A percentile compares a stretch with the other conserved stretches of the same genome.
These are phyloP conservation scores for Drosophila crucigera DNA, from an alignment of 2,888 invertebrate species.

Conservation along the genomic window DNA sequence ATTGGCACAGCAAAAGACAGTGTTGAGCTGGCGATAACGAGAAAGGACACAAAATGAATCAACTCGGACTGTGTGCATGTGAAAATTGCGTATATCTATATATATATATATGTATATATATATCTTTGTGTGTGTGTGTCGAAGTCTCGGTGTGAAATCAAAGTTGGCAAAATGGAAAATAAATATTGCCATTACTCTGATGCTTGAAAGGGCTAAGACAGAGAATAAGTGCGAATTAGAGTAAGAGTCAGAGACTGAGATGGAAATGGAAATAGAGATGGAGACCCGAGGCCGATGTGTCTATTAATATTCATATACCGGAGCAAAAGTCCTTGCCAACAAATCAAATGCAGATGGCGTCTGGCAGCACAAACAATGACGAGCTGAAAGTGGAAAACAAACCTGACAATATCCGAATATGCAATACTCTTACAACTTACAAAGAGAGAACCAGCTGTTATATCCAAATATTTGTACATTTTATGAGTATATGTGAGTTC, in stretches of 20 bases:
- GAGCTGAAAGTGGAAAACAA: background rate
- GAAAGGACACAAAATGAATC: conserved; percentile 21
- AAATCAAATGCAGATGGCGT: conserved; percentile 73
- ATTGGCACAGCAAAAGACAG: conserved; percentile 73
- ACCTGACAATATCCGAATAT: background rate
- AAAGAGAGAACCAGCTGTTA: background rate
- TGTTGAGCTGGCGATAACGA: conserved; percentile 28
- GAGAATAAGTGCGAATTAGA: background rate
- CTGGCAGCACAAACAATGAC: conserved; percentile 62
- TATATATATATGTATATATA: background rate
- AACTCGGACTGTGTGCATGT: conserved; percentile 14
- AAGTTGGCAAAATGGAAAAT: conserved; percentile 69
- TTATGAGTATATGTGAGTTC: background rate
- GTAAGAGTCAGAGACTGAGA: background rate
- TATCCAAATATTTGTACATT: background rate
- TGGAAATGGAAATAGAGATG: background rate
- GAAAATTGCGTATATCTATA: conserved; percentile 1
- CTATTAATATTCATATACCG: conserved; percentile 80
- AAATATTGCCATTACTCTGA: conserved; percentile 76
- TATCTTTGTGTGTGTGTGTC: background rate
- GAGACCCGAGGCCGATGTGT: conserved; percentile 49
- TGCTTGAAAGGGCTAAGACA: conserved; percentile 36
- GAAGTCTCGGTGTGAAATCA: conserved; percentile 59
- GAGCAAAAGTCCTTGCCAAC: conserved; percentile 55
- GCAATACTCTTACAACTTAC: conserved; percentile 16